Percentiles rank a stretch among this genome's conserved stretches.
phyloP scores from a whole-genome alignment of 1,140 invertebrate species.

The Eulimnadia texana region DNA sequence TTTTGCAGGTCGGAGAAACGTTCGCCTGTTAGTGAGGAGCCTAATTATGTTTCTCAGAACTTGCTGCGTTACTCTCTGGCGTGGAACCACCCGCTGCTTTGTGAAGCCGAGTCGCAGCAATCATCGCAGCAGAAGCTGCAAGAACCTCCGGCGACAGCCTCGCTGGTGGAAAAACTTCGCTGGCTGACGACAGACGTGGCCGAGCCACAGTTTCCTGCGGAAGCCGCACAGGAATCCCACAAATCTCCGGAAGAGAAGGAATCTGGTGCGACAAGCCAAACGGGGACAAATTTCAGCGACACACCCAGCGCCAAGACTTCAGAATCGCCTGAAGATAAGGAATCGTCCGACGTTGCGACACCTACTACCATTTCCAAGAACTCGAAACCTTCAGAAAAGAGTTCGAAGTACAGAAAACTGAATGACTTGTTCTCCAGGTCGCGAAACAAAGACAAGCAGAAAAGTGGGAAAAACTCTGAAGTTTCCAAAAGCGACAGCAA shows the following conservation, averaged over 20 bases:
- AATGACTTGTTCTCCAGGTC: constrained; percentile 40
- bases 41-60: background rate
- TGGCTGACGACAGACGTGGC: constrained; percentile 39
- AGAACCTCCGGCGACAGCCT: constrained; percentile 28
- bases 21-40: background rate
- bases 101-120: background rate
- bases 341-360: background rate
- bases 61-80: background rate
- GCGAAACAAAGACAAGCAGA: constrained; percentile 28
- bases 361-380: background rate
- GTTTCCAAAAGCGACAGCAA: constrained; percentile 9
- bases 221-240: background rate
- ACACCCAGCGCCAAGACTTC: constrained; percentile 21
- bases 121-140: background rate
- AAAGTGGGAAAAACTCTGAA: constrained; percentile 30
- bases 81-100: background rate
- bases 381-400: background rate
- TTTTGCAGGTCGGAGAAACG: background rate
- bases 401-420: constrained; percentile 43
- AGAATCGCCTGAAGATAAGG: background rate
- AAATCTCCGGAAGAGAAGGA: background rate
- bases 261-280: background rate
- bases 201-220: background rate
- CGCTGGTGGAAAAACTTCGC: constrained; percentile 62
- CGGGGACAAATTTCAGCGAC: constrained; percentile 32